These are phyloP conservation scores for Drosophila kambysellisi DNA, from an alignment of 2,888 invertebrate species.

Conservation along the genomic window DNA sequence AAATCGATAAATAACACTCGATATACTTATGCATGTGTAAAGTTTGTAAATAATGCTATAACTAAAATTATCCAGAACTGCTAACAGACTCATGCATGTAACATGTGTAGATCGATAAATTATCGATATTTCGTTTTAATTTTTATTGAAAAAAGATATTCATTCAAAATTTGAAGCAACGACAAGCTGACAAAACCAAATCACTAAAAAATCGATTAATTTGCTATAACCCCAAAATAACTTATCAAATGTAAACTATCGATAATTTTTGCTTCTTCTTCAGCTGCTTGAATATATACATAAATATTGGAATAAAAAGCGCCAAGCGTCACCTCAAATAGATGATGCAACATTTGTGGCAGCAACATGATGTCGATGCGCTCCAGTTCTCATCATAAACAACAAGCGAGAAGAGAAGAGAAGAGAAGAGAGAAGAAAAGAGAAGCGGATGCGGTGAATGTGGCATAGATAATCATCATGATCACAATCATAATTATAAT, in stretches of 20 bases:
- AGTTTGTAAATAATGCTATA: neutral
- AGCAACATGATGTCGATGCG: constrained; percentile 55
- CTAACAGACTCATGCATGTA: neutral
- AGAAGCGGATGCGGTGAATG: constrained; percentile 34
- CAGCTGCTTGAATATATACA: neutral
- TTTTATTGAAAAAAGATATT: neutral
- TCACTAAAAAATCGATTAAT: neutral
- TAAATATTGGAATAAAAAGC: neutral
- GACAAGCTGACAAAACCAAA: neutral
- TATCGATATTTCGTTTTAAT: neutral
- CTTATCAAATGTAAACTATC: neutral
- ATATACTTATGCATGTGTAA: too few relatives aligned
- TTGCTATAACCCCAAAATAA: neutral
- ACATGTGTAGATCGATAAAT: neutral
- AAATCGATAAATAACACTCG: neutral
- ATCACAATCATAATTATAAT: neutral
- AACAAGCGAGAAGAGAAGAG: constrained; percentile 37
- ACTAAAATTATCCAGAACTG: neutral
- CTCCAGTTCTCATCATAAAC: constrained; percentile 64
- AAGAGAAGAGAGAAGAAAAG: constrained; percentile 10
- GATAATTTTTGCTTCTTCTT: neutral
- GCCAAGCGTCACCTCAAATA: constrained; percentile 15
- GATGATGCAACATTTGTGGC: constrained; percentile 69
- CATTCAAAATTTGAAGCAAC: neutral
- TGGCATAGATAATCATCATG: constrained; percentile 34